A percentile compares a stretch with the other conserved stretches of the same genome.
These are phyloP conservation scores for Bombus waltoni DNA, from an alignment of 1,140 invertebrate genomes.

Conservation along the genomic window DNA sequence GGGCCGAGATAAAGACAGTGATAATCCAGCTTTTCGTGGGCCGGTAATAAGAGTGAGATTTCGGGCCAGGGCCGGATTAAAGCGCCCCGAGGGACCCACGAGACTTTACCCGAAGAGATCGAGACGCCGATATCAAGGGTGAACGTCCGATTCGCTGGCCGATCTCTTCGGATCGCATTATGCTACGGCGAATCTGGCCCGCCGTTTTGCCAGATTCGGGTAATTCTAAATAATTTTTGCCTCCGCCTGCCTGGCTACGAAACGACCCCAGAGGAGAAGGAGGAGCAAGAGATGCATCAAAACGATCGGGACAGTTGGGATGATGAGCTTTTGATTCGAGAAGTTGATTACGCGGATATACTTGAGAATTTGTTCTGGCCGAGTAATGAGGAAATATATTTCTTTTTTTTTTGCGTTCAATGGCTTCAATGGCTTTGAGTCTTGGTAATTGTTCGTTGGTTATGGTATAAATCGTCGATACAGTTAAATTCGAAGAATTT, in stretches of 20 bases:
- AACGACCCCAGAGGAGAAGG: background rate
- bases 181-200: conserved; percentile 32
- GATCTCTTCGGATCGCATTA: conserved; percentile 50
- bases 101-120: conserved; percentile 55
- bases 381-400: background rate
- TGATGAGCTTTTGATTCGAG: background rate
- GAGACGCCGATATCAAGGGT: conserved; percentile 60
- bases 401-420: background rate
- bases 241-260: background rate
- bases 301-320: background rate
- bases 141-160: conserved; percentile 53
- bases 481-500: too few relatives aligned
- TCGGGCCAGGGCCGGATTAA: conserved; percentile 35
- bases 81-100: conserved; percentile 52
- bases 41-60: conserved; percentile 57
- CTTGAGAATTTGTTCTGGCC: background rate
- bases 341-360: background rate
- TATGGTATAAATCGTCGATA: background rate
- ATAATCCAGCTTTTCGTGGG: conserved; percentile 58
- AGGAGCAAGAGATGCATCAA: background rate
- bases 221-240: conserved; percentile 59
- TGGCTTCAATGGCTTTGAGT: background rate
- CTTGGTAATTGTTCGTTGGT: background rate
- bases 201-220: conserved; percentile 36
- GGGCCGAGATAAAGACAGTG: conserved; percentile 55